A percentile compares a stretch with the other conserved stretches of the same genome.
phyloP scores from a whole-genome alignment of 2,797 vertebrate genomes.

The Arctocebus calabarensis region DNA sequence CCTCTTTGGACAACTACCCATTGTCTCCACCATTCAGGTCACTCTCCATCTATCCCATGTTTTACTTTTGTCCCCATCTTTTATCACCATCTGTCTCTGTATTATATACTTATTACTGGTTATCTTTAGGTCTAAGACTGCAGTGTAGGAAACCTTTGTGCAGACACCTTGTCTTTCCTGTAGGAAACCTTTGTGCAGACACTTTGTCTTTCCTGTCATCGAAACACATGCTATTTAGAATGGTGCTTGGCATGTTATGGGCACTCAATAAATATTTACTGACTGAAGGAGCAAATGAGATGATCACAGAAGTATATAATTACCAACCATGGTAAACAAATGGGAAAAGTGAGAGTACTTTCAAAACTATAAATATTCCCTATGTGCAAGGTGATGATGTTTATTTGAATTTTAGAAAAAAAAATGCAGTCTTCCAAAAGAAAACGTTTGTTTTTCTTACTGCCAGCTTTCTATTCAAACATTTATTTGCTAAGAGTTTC shows the following conservation, averaged over 20 bases:
- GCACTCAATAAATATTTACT: neutral
- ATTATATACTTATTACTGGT: neutral
- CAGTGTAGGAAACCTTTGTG: neutral
- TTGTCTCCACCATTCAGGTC: neutral
- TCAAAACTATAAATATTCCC: slow-evolving; percentile 29
- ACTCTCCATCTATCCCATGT: neutral
- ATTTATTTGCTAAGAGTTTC: neutral
- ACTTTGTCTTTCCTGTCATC: neutral
- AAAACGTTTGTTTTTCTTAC: neutral
- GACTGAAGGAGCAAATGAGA: neutral
- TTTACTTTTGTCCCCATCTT: neutral
- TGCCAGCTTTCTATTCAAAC: neutral
- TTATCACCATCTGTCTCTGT: neutral
- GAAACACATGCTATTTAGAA: neutral
- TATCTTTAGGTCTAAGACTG: neutral
- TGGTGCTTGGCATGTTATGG: neutral
- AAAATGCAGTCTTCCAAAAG: neutral
- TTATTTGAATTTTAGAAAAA: slow-evolving; percentile 57
- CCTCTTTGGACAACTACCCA: neutral
- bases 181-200: neutral
- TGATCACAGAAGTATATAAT: neutral
- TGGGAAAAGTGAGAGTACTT: neutral
- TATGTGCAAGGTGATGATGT: neutral
- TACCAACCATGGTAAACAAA: neutral
- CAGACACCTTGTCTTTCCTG: neutral